Conservation (phyloP, 2,888 invertebrate genomes). For the Marasmarcha lunaedactyla region DNA sequence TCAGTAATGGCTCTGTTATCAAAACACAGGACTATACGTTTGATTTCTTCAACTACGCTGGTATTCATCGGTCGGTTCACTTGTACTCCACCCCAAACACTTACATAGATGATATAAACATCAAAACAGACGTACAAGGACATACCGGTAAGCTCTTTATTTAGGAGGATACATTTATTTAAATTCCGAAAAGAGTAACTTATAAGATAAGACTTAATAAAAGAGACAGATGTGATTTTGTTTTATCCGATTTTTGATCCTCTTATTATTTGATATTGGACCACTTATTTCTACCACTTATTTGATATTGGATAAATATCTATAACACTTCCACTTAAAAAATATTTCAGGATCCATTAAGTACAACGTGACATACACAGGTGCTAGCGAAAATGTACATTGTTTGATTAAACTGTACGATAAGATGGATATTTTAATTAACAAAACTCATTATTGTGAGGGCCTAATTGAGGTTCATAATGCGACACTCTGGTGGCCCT, state of each 20-base stretch:
- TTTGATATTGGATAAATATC: too few species aligned
- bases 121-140: constrained; percentile 77
- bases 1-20: constrained; percentile 36
- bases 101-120: constrained; percentile 87
- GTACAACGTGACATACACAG: constrained; percentile 65
- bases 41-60: constrained; percentile 99
- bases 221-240: too few species aligned
- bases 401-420: constrained; percentile 51
- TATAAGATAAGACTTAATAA: too few species aligned
- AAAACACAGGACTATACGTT: constrained; percentile 85
- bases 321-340: too few species aligned
- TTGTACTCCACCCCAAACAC: constrained; percentile 87
- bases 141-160: constrained; percentile 72
- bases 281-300: too few species aligned
- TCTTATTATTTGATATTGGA: too few species aligned
- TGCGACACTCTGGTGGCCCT: constrained; percentile 93
- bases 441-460: constrained; percentile 65
- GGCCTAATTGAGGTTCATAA: constrained; percentile 77
- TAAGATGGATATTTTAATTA: constrained; percentile 48
- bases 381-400: constrained; percentile 25
- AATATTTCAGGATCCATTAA: constrained; percentile 63
- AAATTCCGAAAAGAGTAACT: too few species aligned
- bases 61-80: constrained; percentile 93
- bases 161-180: too few species aligned
- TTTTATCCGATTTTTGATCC: too few species aligned